Base-by-base conservation (phyloP, 2,888 invertebrate genomes). In the Atherix ibis region DNA sequence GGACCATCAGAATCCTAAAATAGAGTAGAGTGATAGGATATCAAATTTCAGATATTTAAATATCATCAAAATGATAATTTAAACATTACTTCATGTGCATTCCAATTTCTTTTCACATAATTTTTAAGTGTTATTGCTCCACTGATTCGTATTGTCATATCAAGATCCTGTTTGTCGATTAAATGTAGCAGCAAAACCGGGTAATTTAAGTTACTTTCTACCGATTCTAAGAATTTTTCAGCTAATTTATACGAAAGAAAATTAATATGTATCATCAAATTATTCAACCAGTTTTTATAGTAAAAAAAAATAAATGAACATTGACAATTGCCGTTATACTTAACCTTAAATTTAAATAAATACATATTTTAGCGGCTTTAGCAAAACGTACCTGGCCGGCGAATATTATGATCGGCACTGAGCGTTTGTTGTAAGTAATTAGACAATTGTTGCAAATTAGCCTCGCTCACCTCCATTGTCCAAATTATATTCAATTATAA, bases 51-150 rank as follows among this genome's bases (percentile, higher is more conserved):
- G 19, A 5, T 19, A 5, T 5, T 6, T 19, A 19, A 6, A 9
- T 6, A 6, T 19, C 19, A 19, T 19, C 5, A 19, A 19, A 19
- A 9, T 67, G 74, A n/a, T n/a, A n/a, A n/a, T n/a, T n/a, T n/a
- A n/a, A n/a, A n/a, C n/a, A n/a, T 67, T 63, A 84, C 85, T 51
- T 79, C 53, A 44, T 58, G 56, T 8, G 55, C 70, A 50, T 73
- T 73, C 98, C 98, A 98, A 61, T 97, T 92, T 34, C 92, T 68
- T 59, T 94, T 95, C 15, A 95, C 75, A 54, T 81, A 95, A 57
- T 99, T 99, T 57, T 98, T 98, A 53, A 98, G 91, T 1, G 85
- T 83, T 39, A 99, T 80, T 8, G 95, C 83, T 15, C 91, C 88
- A 5, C 91, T 84, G 25, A 91, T 71, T 43, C 92, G 67, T 37